Base-by-base conservation (phyloP, 1,140 invertebrate species). In the Polyergus mexicanus region DNA sequence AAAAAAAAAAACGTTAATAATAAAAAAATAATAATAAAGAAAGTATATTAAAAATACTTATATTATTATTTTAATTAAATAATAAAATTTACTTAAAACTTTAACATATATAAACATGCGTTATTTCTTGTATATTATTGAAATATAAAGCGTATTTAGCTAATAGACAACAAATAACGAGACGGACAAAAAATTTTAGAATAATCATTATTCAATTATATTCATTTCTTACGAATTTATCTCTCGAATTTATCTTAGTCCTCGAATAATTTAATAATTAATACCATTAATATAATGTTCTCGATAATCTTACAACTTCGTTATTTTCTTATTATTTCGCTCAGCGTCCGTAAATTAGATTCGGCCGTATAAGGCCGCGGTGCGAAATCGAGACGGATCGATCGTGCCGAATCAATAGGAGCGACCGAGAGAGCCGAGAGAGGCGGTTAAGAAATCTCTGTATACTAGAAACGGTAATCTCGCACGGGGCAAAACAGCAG, bases 361-460 rank as follows among this genome's bases (percentile, higher is more conserved):
- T 77, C 32, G 58, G 19, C 77, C 60, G 72, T 86, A 86, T 58
- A 83, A 54, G n/a, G 80, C 35, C 47, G 44, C 68, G 60, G 66
- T n/a, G 41, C 65, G 58, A 69, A 89, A 83, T 83, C 87, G 87
- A 88, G 65, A 78, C 72, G 66, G 66, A 74, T 66, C 88, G 77
- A 89, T 83, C 41, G 84, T n/a, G n/a, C 76, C 38, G 88, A 84
- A 85, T 62, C 84, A 74, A 72, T 58, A 74, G 38, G 72, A 74
- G 65, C 83, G 69, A 85, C 60, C 77, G 77, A 75, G 65, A 44
- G 41, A 72, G 10, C 28, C 44, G 54, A 66, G 71, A 51, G 47
- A 19, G 16, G 51, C 16, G 74, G 44, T 89, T 88, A 75, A 74
- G 88, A 86, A 89, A 89, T 88, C 84, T 68, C 85, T 63, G 68